A percentile compares a stretch with the other conserved stretches of the same genome.
Evolutionary conservation across 2,113 vertebrate genomes (phyloP).

Genomic region (Sceloporus tristichus): DNA sequence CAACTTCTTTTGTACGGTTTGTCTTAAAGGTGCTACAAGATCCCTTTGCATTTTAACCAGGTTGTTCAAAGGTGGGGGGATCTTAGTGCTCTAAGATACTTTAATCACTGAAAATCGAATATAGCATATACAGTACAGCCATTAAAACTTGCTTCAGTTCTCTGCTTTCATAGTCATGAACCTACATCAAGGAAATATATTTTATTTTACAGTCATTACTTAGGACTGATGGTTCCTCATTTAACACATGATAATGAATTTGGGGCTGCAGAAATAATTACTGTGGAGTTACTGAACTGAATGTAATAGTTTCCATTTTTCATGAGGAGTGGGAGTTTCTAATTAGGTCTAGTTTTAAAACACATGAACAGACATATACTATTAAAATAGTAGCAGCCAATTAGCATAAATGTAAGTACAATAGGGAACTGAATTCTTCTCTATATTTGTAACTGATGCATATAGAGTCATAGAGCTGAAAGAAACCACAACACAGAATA

Average conservation of each 20-base stretch:
- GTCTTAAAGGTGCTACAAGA: too few relatives aligned
- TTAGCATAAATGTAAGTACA: background rate
- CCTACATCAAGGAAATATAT: background rate
- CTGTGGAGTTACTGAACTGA: slow-evolving; percentile 29
- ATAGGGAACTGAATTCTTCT: background rate
- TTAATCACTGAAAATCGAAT: background rate
- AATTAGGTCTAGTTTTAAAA: slow-evolving; percentile 10
- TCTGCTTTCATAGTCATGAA: background rate
- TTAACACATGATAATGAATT: slow-evolving; percentile 12
- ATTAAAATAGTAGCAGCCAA: background rate
- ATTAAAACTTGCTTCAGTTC: background rate
- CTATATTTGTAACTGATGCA: background rate
- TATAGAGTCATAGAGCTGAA: too few relatives aligned
- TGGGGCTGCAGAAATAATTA: slow-evolving; percentile 14
- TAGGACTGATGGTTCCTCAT: background rate
- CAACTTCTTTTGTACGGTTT: too few relatives aligned
- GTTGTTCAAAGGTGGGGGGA: too few relatives aligned
- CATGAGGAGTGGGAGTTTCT: slow-evolving; percentile 2
- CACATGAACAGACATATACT: background rate
- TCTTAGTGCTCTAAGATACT: too few relatives aligned
- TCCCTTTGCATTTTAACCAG: too few relatives aligned
- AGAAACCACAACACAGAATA: too few relatives aligned
- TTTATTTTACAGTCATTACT: slow-evolving; percentile 15
- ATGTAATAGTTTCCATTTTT: slow-evolving; percentile 41
- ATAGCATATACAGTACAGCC: background rate